A percentile compares a stretch with the other conserved stretches of the same genome.
Conservation (phyloP, 2,113 vertebrate genomes). For the Centrocercus urophasianus region DNA sequence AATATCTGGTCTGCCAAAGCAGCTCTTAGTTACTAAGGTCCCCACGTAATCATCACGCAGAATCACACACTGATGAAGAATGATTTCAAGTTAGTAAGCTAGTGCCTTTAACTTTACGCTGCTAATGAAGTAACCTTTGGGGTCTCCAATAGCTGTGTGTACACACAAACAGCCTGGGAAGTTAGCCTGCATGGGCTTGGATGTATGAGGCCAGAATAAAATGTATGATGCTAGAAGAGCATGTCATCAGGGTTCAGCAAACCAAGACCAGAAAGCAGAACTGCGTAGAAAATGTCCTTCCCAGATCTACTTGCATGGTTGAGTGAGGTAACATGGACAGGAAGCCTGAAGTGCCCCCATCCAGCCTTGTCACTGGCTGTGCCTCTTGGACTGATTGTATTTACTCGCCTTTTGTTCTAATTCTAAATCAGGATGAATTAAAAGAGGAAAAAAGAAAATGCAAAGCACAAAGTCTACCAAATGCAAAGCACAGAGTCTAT, state of each 20-base stretch:
- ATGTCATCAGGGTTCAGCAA: not conserved
- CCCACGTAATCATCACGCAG: not conserved
- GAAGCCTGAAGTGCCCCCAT: not conserved
- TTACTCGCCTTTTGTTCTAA: not conserved
- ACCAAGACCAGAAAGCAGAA: not conserved
- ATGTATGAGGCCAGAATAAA: not conserved
- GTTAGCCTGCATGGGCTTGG: not conserved
- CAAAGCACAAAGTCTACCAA: not conserved
- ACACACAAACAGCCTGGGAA: not conserved
- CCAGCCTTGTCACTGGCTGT: accelerated
- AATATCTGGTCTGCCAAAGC: not conserved
- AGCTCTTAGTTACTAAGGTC: not conserved
- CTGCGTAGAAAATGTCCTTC: not conserved
- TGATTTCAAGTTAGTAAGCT: not conserved
- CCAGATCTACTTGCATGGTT: not conserved
- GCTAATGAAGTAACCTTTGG: not conserved
- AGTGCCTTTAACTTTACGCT: not conserved
- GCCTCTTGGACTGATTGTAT: not conserved
- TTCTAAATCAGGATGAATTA: not conserved
- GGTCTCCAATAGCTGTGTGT: not conserved
- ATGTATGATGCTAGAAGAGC: not conserved
- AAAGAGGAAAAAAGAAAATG: not conserved
- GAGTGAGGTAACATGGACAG: accelerated
- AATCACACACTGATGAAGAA: not conserved
- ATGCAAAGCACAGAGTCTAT: not conserved